Evolutionary conservation across 2,888 invertebrate genomes (phyloP).

Genomic region (Bhutanitis thaidina): DNA sequence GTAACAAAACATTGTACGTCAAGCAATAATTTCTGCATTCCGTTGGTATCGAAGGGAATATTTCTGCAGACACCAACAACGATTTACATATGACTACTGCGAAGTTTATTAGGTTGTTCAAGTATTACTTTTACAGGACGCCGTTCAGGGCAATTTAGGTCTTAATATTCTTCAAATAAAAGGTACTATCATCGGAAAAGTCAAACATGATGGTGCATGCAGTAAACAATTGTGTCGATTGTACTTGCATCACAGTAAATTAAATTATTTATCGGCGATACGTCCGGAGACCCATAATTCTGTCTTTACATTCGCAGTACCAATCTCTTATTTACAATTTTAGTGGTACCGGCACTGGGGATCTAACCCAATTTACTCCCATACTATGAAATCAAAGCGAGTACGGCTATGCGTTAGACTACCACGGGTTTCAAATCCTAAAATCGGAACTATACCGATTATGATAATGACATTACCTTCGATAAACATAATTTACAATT

Average conservation of each 20-base stretch:
- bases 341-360: no score
- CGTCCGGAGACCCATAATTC: slow-evolving; percentile 20
- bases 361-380: no score
- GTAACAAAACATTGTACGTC: slow-evolving; percentile 9
- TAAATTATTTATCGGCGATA: slow-evolving; percentile 24
- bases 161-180: neutral
- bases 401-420: no score
- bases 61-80: slow-evolving; percentile 20
- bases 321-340: slow-evolving; percentile 7
- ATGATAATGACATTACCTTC: no score
- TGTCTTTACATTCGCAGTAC: slow-evolving; percentile 18
- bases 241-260: slow-evolving; percentile 20
- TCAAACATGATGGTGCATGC: slow-evolving; percentile 9
- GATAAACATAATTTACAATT: no score
- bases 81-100: slow-evolving; percentile 22
- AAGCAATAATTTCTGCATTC: slow-evolving; percentile 17
- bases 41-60: slow-evolving; percentile 14
- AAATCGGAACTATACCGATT: no score
- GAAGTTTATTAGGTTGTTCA: slow-evolving; percentile 19
- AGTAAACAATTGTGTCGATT: slow-evolving; percentile 22
- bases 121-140: slow-evolving; percentile 15
- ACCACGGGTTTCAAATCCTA: no score
- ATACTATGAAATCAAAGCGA: no score
- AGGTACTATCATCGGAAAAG: neutral
- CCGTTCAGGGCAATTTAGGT: neutral